Conservation (phyloP, 2,888 invertebrate species). For the Epistrophe grossulariae region DNA sequence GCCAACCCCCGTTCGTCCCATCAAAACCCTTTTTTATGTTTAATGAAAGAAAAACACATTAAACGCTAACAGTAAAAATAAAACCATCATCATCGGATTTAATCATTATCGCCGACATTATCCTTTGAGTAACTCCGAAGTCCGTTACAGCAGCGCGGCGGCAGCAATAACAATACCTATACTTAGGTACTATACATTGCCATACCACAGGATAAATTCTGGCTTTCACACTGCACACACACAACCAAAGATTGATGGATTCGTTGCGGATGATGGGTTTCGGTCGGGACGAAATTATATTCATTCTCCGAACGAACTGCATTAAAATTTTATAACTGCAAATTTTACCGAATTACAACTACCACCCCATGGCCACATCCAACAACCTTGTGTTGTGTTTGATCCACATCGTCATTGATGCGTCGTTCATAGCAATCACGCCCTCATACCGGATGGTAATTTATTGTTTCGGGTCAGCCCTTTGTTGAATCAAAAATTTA, state of each 20-base stretch:
- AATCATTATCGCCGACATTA: slow-evolving; percentile 67
- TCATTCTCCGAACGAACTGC: slow-evolving; percentile 47
- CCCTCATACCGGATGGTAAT: slow-evolving; percentile 43
- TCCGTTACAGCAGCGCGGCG: background rate
- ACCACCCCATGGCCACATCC: background rate
- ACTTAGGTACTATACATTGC: background rate
- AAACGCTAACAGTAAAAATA: slow-evolving; percentile 53
- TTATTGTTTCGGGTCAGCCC: slow-evolving; percentile 60
- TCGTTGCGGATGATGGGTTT: slow-evolving; percentile 40
- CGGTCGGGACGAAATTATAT: slow-evolving; percentile 36
- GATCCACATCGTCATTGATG: too few species aligned
- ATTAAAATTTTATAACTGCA: slow-evolving; percentile 69
- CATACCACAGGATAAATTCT: background rate
- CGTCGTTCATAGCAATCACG: slow-evolving; percentile 1
- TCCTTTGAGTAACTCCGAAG: slow-evolving; percentile 59
- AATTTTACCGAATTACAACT: slow-evolving; percentile 58
- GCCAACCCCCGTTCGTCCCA: background rate
- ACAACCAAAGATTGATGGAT: slow-evolving; percentile 54
- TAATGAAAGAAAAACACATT: slow-evolving; percentile 64
- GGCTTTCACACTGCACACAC: slow-evolving; percentile 2
- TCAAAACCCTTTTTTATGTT: slow-evolving; percentile 37
- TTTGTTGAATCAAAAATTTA: slow-evolving; percentile 65
- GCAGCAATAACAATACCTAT: slow-evolving; percentile 23
- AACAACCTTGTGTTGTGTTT: background rate
- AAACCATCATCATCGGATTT: slow-evolving; percentile 48